Evolutionary conservation across 2,113 vertebrate species (phyloP).

Genomic region (Leucopsar rothschildi): DNA sequence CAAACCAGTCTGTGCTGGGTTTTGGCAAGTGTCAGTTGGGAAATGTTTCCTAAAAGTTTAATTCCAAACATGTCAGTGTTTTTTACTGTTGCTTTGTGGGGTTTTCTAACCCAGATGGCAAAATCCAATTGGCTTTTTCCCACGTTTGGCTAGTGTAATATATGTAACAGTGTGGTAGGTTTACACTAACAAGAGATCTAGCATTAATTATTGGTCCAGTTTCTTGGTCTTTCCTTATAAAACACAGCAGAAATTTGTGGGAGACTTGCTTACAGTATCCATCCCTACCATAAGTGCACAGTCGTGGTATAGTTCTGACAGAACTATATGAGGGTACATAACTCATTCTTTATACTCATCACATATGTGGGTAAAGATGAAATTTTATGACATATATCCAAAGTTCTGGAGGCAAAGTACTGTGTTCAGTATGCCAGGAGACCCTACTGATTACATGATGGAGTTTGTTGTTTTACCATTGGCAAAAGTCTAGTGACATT

Average conservation of each 20-base stretch:
- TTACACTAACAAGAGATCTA: background rate
- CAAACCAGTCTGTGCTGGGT: background rate
- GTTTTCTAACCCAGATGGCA: background rate
- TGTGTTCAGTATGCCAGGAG: background rate
- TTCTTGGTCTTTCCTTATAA: background rate
- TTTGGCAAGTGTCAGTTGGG: background rate
- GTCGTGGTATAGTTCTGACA: rapidly evolving
- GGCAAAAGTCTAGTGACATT: background rate
- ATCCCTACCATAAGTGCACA: background rate
- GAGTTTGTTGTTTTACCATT: background rate
- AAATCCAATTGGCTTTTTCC: background rate
- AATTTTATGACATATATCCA: background rate
- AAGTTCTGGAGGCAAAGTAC: background rate
- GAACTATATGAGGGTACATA: background rate
- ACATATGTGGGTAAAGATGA: background rate
- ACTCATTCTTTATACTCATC: background rate
- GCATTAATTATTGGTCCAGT: background rate
- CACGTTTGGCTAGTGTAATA: background rate
- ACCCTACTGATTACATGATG: background rate
- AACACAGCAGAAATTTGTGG: background rate
- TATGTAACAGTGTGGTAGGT: background rate
- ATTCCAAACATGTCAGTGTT: background rate
- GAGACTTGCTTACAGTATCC: background rate
- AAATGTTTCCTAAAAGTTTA: background rate
- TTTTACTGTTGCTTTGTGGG: background rate